Conservation (phyloP, 2,797 vertebrate genomes). For the Carduelis carduelis region DNA sequence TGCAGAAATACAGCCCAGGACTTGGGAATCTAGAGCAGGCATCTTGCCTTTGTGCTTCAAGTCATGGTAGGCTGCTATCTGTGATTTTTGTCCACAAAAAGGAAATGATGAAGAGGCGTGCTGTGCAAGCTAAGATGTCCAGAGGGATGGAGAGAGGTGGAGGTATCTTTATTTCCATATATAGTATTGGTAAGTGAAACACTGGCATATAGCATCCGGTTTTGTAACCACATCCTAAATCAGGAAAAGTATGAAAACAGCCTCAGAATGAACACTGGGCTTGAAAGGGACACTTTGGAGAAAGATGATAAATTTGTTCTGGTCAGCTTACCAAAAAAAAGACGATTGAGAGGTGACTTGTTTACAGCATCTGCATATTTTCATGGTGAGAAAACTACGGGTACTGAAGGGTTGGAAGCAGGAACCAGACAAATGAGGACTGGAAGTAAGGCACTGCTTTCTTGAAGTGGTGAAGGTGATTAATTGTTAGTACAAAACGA, state of each 20-base stretch:
- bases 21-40: not conserved
- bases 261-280: conserved; percentile 20
- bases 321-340: conserved; percentile 25
- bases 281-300: not conserved
- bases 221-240: conserved; percentile 51
- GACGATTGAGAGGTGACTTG: conserved; percentile 30
- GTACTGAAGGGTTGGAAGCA: not conserved
- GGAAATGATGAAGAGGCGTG: not conserved
- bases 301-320: not conserved
- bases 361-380: conserved; percentile 32
- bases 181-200: conserved; percentile 5
- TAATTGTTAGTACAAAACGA: not conserved
- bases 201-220: not conserved
- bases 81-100: conserved; percentile 1
- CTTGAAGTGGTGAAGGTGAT: not conserved
- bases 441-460: not conserved
- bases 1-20: not conserved
- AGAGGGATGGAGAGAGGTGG: not conserved
- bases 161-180: conserved; percentile 45
- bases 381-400: not conserved
- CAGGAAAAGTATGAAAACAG: conserved; percentile 3
- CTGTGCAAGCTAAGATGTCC: not conserved
- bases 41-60: not conserved
- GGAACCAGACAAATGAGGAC: not conserved
- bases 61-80: not conserved